A percentile compares a stretch with the other conserved stretches of the same genome.
phyloP scores from a whole-genome alignment of 2,797 vertebrate genomes.

The Pampus argenteus region DNA sequence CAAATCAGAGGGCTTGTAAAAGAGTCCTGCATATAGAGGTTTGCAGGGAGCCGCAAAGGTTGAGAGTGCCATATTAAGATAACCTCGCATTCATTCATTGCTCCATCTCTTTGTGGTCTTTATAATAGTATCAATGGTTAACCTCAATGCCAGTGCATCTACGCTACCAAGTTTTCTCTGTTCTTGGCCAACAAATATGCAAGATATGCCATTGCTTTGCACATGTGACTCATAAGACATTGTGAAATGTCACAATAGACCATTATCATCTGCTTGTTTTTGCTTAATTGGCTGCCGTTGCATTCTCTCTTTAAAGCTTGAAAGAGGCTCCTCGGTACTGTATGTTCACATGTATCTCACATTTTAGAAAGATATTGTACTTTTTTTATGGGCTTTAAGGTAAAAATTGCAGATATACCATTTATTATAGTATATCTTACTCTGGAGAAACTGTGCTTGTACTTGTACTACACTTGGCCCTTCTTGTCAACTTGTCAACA shows the following conservation, averaged over 20 bases:
- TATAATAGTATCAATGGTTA: not conserved
- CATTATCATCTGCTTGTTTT: conserved; percentile 18
- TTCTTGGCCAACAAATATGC: not conserved
- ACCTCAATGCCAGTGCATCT: not conserved
- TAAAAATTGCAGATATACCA: conserved; percentile 19
- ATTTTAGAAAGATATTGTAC: conserved; percentile 5
- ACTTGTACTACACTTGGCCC: too few species aligned
- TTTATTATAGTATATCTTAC: too few species aligned
- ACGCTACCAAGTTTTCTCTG: not conserved
- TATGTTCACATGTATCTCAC: conserved; percentile 23
- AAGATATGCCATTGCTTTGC: not conserved
- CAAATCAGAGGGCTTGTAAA: conserved; percentile 65
- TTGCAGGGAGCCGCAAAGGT: conserved; percentile 11
- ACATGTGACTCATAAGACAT: not conserved
- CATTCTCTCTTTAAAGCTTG: conserved; percentile 24
- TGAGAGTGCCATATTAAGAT: conserved; percentile 50
- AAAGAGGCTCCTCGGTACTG: conserved; percentile 1
- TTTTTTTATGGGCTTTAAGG: conserved; percentile 14
- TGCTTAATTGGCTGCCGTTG: conserved; percentile 31
- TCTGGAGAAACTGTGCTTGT: too few species aligned
- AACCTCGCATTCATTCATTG: conserved; percentile 60
- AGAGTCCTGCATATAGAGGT: conserved; percentile 39
- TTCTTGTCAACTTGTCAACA: conserved; percentile 3
- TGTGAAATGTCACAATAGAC: conserved; percentile 6
- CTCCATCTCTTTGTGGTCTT: not conserved